These are phyloP conservation scores for Oxygymnocypris stewartii DNA, from an alignment of 2,113 vertebrate genomes.

Conservation along the genomic window DNA sequence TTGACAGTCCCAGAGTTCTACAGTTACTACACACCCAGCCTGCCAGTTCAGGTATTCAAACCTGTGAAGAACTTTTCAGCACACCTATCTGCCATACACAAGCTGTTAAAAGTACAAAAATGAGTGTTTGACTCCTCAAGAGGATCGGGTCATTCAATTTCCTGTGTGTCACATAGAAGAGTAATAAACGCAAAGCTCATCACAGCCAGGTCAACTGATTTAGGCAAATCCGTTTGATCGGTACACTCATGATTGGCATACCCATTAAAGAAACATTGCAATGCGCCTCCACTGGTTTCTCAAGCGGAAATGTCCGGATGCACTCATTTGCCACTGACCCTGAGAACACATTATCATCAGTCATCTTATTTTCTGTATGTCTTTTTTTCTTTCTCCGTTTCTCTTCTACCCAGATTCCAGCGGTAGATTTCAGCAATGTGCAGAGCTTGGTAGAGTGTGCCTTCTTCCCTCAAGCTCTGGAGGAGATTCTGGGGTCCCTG, in stretches of 20 bases:
- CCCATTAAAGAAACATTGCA: conserved; percentile 71
- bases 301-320: conserved; percentile 61
- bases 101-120: conserved; percentile 26
- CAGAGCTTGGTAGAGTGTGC: conserved; percentile 72
- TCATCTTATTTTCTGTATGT: conserved; percentile 50
- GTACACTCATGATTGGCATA: conserved; percentile 72
- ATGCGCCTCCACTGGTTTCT: conserved; percentile 63
- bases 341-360: conserved; percentile 47
- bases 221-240: conserved; percentile 68
- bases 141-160: conserved; percentile 75
- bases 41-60: conserved; percentile 66
- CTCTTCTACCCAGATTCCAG: conserved; percentile 57
- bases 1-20: conserved; percentile 66
- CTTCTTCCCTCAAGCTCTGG: conserved; percentile 82
- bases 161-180: conserved; percentile 69
- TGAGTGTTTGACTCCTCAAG: conserved; percentile 62
- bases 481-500: conserved; percentile 77
- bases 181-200: conserved; percentile 66
- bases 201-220: conserved; percentile 70
- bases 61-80: conserved; percentile 37
- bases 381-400: conserved; percentile 41
- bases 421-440: conserved; percentile 68
- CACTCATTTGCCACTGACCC: conserved; percentile 36
- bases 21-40: conserved; percentile 61
- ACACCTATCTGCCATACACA: neutral